Evolutionary conservation across 2,113 vertebrate species (phyloP).

Genomic region (Rutilus rutilus): DNA sequence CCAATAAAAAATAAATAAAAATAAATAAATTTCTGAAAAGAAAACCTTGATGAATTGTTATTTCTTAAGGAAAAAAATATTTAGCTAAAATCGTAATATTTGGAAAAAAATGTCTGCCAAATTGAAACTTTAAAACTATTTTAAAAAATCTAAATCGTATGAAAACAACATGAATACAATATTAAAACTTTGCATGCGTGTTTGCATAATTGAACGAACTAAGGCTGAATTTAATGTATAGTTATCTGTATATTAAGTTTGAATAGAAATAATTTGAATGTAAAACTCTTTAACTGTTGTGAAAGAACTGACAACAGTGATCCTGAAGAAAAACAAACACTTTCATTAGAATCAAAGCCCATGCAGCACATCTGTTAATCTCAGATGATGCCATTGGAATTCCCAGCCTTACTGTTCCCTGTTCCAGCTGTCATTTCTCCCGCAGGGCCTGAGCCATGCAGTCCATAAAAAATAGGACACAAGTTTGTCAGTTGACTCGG

Average conservation of each 20-base stretch:
- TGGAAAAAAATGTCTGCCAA: too few species aligned
- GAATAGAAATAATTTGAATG: not conserved
- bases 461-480: conserved; percentile 21
- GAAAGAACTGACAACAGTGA: not conserved
- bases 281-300: not conserved
- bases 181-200: too few species aligned
- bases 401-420: conserved; percentile 11
- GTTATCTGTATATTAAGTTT: not conserved
- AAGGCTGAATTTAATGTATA: too few species aligned
- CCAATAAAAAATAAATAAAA: too few species aligned
- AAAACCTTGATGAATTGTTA: too few species aligned
- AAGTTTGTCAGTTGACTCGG: conserved; percentile 46
- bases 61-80: too few species aligned
- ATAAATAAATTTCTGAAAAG: too few species aligned
- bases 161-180: too few species aligned
- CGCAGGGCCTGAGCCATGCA: not conserved
- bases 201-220: too few species aligned
- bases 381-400: conserved; percentile 23
- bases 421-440: conserved; percentile 13
- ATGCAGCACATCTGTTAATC: not conserved
- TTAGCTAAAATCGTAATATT: too few species aligned
- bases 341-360: not conserved
- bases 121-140: too few species aligned
- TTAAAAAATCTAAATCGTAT: too few species aligned
- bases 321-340: not conserved